A percentile compares a stretch with the other conserved stretches of the same genome.
Evolutionary conservation across 2,797 vertebrate genomes (phyloP).

Genomic region (Sebastes matsubarae): DNA sequence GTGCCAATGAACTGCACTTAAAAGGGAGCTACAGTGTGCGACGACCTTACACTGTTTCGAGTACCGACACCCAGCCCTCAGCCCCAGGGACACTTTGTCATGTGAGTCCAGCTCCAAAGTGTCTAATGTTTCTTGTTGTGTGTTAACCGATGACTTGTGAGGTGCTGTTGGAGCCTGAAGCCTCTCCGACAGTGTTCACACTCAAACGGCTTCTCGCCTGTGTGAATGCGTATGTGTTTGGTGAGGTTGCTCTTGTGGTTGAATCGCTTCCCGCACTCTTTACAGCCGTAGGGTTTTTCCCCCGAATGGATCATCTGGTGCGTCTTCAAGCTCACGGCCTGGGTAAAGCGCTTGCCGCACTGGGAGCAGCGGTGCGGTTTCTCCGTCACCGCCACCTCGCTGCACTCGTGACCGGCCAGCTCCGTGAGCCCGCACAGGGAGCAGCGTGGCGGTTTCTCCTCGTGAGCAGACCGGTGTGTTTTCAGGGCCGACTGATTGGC

Average conservation of each 20-base stretch:
- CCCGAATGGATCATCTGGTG: slow-evolving; percentile 27
- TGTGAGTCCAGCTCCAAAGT: too few species aligned
- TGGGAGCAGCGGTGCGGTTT: slow-evolving; percentile 8
- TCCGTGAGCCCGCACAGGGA: rapidly evolving
- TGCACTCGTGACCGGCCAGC: neutral
- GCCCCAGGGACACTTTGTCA: too few species aligned
- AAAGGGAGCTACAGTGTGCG: too few species aligned
- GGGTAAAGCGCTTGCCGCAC: slow-evolving; percentile 33
- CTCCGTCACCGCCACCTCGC: neutral
- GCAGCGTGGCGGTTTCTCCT: neutral
- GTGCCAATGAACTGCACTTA: too few species aligned
- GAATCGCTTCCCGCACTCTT: slow-evolving; percentile 25
- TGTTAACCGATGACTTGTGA: slow-evolving; percentile 1
- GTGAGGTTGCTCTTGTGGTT: slow-evolving; percentile 30
- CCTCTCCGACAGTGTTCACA: slow-evolving; percentile 6
- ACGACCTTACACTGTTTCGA: too few species aligned
- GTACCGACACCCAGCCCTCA: too few species aligned
- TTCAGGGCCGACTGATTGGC: neutral
- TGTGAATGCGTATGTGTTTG: slow-evolving; percentile 35
- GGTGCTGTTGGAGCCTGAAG: slow-evolving; percentile 42
- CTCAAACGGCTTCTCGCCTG: slow-evolving; percentile 9
- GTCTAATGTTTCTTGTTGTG: neutral
- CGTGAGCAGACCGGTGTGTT: neutral
- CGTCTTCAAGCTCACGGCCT: neutral
- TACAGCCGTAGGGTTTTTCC: slow-evolving; percentile 5